Conservation (phyloP, 2,797 vertebrate genomes). For the Amniataba percoides region DNA sequence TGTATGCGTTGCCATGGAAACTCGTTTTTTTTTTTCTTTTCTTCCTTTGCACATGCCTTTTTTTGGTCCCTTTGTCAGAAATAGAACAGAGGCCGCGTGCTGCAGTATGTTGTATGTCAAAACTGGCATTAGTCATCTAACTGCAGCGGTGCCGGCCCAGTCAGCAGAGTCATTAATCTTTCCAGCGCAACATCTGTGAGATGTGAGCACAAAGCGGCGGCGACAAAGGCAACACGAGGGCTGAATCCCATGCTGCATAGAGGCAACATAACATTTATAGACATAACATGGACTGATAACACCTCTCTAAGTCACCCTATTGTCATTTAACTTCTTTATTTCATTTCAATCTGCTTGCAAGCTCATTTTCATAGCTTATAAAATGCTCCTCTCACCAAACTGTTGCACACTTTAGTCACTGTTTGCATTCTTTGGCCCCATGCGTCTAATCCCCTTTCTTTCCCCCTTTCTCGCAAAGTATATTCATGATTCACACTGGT, state of each 20-base stretch:
- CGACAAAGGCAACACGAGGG: slow-evolving; percentile 20
- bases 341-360: not conserved
- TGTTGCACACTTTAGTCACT: not conserved
- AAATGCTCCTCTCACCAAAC: not conserved
- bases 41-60: slow-evolving; percentile 5
- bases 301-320: not conserved
- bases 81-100: slow-evolving; percentile 64
- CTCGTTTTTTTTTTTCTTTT: slow-evolving; percentile 40
- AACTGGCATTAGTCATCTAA: slow-evolving; percentile 68
- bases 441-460: not conserved
- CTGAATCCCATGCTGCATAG: not conserved
- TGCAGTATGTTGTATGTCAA: slow-evolving; percentile 28
- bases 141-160: slow-evolving; percentile 31
- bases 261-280: slow-evolving; percentile 1
- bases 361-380: not conserved
- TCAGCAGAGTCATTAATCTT: slow-evolving; percentile 50
- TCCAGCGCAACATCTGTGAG: slow-evolving; percentile 43
- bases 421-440: not conserved
- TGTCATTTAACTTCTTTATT: not conserved
- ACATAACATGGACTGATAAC: not conserved
- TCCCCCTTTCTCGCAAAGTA: not conserved
- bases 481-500: not conserved
- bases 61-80: slow-evolving; percentile 69
- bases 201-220: slow-evolving; percentile 25
- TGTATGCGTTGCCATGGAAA: slow-evolving; percentile 71